These are phyloP conservation scores for Coptotermes formosanus DNA, from an alignment of 1,140 invertebrate genomes.

Conservation along the genomic window DNA sequence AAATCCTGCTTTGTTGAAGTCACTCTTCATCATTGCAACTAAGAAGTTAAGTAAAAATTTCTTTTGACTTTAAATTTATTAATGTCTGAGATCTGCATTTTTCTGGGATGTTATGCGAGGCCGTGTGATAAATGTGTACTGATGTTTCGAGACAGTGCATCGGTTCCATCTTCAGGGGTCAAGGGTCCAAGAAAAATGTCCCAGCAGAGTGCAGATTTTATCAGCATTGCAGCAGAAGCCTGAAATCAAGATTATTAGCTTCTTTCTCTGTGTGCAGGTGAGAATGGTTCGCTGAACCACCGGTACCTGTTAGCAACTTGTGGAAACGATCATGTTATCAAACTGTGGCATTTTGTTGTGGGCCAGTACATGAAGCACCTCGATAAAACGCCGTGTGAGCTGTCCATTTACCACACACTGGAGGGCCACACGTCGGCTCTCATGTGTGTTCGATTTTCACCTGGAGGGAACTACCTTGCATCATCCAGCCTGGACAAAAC, in stretches of 20 bases:
- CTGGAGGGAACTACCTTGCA: slow-evolving; percentile 58
- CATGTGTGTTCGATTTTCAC: slow-evolving; percentile 61
- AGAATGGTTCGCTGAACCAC: neutral
- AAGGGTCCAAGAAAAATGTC: too few species aligned
- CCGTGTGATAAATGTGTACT: too few species aligned
- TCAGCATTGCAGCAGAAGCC: too few species aligned
- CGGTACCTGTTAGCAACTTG: slow-evolving; percentile 62
- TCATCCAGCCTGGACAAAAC: slow-evolving; percentile 70
- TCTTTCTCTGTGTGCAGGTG: neutral
- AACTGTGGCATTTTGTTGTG: slow-evolving; percentile 64
- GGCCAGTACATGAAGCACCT: slow-evolving; percentile 32
- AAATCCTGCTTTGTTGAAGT: too few species aligned
- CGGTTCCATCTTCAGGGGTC: neutral
- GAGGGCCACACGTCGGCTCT: slow-evolving; percentile 54
- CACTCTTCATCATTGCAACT: too few species aligned
- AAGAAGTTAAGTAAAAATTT: too few species aligned
- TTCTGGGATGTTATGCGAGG: too few species aligned
- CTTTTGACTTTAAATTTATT: too few species aligned
- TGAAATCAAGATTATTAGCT: neutral
- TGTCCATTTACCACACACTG: slow-evolving; percentile 40
- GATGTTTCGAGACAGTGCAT: neutral
- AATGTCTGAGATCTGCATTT: too few species aligned
- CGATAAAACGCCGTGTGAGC: slow-evolving; percentile 33
- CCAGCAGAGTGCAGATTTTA: too few species aligned
- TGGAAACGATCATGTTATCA: slow-evolving; percentile 72